Conservation (phyloP, 2,797 vertebrate genomes). For the Betta splendens region DNA sequence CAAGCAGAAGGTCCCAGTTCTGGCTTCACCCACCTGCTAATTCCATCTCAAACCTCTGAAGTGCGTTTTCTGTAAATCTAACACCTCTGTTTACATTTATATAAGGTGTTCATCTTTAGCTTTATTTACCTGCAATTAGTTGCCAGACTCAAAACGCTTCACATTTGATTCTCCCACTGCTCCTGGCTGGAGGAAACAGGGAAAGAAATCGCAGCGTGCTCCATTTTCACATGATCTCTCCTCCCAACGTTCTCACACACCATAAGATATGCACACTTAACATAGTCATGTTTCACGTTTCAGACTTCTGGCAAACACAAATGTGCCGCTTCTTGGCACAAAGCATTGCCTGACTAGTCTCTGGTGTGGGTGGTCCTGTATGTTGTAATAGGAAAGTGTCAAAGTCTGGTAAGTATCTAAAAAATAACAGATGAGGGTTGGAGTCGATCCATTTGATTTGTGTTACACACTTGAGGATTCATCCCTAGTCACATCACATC, state of each 20-base stretch:
- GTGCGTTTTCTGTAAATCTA: conserved; percentile 43
- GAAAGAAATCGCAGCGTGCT: conserved; percentile 56
- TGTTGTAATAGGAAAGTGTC: conserved; percentile 18
- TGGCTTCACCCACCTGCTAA: conserved; percentile 46
- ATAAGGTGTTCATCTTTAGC: conserved; percentile 59
- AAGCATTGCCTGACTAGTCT: conserved; percentile 22
- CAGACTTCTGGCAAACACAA: conserved; percentile 35
- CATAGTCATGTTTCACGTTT: conserved; percentile 26
- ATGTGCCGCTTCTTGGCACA: conserved; percentile 27
- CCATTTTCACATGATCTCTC: conserved; percentile 65
- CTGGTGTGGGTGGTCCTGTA: conserved; percentile 40
- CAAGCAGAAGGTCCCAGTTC: conserved; percentile 52
- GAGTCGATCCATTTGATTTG: neutral
- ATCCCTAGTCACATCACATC: neutral
- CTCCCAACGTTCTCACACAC: conserved; percentile 41
- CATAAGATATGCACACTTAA: conserved; percentile 40
- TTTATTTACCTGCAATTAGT: conserved; percentile 58
- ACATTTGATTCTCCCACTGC: conserved; percentile 48
- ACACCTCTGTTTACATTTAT: conserved; percentile 63
- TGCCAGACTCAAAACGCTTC: conserved; percentile 56
- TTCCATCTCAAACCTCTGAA: conserved; percentile 50
- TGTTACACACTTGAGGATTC: neutral
- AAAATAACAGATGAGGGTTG: conserved; percentile 1
- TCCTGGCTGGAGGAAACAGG: conserved; percentile 42
- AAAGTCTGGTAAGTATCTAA: conserved; percentile 14